These are phyloP conservation scores for Myotis daubentonii DNA, from an alignment of 2,797 vertebrate genomes.

Conservation along the genomic window DNA sequence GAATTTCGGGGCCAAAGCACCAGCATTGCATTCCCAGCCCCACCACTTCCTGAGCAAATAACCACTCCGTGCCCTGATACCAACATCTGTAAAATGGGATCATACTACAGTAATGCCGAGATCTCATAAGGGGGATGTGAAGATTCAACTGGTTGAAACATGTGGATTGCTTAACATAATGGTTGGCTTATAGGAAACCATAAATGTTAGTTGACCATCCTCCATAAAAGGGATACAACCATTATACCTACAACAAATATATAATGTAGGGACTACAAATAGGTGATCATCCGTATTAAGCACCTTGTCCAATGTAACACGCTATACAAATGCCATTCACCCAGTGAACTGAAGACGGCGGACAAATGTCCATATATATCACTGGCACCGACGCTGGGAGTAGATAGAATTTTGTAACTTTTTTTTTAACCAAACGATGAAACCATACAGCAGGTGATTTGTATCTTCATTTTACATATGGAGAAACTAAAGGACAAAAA, in stretches of 20 bases:
- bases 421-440: background rate
- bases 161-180: background rate
- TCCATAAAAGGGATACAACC: background rate
- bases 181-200: background rate
- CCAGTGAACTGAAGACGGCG: background rate
- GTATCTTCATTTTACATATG: conserved; percentile 7
- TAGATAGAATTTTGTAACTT: background rate
- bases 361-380: rapidly evolving
- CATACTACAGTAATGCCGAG: background rate
- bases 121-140: background rate
- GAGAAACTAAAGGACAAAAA: background rate
- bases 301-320: too few relatives aligned
- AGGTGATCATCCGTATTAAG: background rate
- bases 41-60: background rate
- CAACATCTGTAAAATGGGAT: background rate
- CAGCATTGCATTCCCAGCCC: background rate
- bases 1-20: background rate
- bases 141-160: background rate
- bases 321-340: background rate
- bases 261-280: background rate
- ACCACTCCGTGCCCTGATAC: background rate
- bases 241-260: background rate
- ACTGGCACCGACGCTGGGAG: too few relatives aligned
- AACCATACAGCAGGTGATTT: background rate
- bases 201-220: background rate